Evolutionary conservation across 2,888 invertebrate species (phyloP).

Genomic region (Eupithecia abbreviata): DNA sequence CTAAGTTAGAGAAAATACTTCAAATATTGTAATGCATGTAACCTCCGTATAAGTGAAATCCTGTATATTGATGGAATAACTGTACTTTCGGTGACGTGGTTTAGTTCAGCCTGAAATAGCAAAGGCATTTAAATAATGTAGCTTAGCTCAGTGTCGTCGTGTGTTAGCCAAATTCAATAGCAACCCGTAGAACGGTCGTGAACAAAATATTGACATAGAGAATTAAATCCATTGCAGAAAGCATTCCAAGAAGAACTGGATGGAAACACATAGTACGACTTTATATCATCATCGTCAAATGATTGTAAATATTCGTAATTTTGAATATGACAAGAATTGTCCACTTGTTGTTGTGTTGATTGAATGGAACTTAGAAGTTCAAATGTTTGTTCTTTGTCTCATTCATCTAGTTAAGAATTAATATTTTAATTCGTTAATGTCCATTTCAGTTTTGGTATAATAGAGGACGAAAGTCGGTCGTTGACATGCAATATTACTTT

Average conservation of each 20-base stretch:
- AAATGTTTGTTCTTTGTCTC: slow-evolving; percentile 21
- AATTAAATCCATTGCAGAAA: slow-evolving; percentile 81
- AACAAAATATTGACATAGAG: slow-evolving; percentile 64
- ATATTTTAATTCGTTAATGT: slow-evolving; percentile 16
- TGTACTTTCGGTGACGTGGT: slow-evolving; percentile 26
- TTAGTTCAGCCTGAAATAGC: slow-evolving; percentile 50
- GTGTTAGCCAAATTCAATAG: slow-evolving; percentile 44
- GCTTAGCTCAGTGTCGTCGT: slow-evolving; percentile 75
- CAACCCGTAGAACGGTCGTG: slow-evolving; percentile 42
- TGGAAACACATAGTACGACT: slow-evolving; percentile 74
- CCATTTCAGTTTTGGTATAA: not conserved
- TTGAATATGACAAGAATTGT: slow-evolving; percentile 21
- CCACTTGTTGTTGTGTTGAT: slow-evolving; percentile 29
- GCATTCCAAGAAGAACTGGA: slow-evolving; percentile 77
- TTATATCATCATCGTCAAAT: slow-evolving; percentile 57
- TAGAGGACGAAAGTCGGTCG: not conserved
- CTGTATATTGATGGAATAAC: slow-evolving; percentile 38
- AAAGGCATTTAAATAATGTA: slow-evolving; percentile 58
- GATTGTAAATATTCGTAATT: slow-evolving; percentile 41
- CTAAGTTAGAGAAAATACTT: slow-evolving; percentile 24
- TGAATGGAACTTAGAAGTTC: slow-evolving; percentile 7
- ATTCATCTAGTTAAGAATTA: slow-evolving; percentile 17
- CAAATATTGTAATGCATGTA: slow-evolving; percentile 66
- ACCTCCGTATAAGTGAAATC: slow-evolving; percentile 55
- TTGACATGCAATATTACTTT: not conserved